Conservation (phyloP, 2,113 vertebrate species). For the Petrocephalus zakoni region DNA sequence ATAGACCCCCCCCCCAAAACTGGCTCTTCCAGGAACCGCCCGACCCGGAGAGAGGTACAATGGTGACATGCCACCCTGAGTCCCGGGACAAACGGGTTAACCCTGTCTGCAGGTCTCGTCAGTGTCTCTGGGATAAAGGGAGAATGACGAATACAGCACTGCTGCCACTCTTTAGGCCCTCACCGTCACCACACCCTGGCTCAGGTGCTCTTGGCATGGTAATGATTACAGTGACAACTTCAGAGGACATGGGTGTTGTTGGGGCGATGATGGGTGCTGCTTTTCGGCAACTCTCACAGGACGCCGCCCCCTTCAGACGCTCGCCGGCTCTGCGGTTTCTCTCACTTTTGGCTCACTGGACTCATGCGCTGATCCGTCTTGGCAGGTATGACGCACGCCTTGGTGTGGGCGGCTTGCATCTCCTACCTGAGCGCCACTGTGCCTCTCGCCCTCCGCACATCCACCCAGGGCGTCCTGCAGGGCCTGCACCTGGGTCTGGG, state of each 20-base stretch:
- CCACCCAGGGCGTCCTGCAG: conserved; percentile 93
- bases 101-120: background rate
- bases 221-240: background rate
- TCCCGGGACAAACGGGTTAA: background rate
- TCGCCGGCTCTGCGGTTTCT: background rate
- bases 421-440: conserved; percentile 91
- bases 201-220: background rate
- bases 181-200: background rate
- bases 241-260: background rate
- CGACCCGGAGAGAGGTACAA: background rate
- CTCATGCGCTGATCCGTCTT: background rate
- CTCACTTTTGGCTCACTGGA: background rate
- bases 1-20: background rate
- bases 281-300: background rate
- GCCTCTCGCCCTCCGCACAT: conserved; percentile 80
- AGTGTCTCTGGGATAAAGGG: background rate
- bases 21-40: conserved; percentile 1
- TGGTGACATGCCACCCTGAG: no score
- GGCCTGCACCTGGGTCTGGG: conserved; percentile 91
- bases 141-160: background rate
- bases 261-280: background rate
- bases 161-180: background rate
- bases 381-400: conserved; percentile 86
- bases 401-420: conserved; percentile 95
- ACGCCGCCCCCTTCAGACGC: background rate